Evolutionary conservation across 2,797 vertebrate genomes (phyloP).

Genomic region (Scomberomorus guttatus): DNA sequence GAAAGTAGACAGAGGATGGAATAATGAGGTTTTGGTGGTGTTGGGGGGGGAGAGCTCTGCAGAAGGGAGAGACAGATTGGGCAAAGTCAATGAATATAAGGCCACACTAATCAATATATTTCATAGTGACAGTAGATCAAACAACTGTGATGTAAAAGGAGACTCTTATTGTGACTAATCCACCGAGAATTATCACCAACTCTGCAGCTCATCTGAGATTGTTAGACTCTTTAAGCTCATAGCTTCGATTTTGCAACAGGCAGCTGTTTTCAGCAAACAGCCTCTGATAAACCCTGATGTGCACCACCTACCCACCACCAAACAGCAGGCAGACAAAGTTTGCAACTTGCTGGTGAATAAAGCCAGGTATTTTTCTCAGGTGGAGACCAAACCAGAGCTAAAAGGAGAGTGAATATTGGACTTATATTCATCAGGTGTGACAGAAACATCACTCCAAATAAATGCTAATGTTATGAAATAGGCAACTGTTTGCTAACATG

Average conservation of each 20-base stretch:
- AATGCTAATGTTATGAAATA: too few species aligned
- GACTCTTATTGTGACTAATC: neutral
- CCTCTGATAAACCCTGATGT: too few species aligned
- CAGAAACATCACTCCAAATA: too few species aligned
- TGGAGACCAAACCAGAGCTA: too few species aligned
- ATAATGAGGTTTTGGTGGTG: slow-evolving; percentile 19
- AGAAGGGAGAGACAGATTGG: slow-evolving; percentile 7
- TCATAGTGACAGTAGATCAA: neutral
- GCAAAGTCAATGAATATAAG: slow-evolving; percentile 17
- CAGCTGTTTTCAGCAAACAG: too few species aligned
- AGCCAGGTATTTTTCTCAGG: too few species aligned
- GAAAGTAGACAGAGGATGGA: slow-evolving; percentile 23
- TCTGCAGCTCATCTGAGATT: neutral
- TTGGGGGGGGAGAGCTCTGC: neutral
- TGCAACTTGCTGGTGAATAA: too few species aligned
- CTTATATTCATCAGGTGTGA: too few species aligned
- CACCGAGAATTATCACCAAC: neutral
- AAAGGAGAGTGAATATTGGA: too few species aligned
- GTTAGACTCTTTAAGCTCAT: neutral
- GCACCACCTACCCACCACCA: neutral
- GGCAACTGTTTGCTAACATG: too few species aligned
- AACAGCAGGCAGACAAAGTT: neutral
- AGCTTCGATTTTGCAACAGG: neutral
- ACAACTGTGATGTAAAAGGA: neutral
- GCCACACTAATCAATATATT: slow-evolving; percentile 18